These are phyloP conservation scores for Agrilus biguttatus DNA, from an alignment of 2,888 invertebrate species.

Conservation along the genomic window DNA sequence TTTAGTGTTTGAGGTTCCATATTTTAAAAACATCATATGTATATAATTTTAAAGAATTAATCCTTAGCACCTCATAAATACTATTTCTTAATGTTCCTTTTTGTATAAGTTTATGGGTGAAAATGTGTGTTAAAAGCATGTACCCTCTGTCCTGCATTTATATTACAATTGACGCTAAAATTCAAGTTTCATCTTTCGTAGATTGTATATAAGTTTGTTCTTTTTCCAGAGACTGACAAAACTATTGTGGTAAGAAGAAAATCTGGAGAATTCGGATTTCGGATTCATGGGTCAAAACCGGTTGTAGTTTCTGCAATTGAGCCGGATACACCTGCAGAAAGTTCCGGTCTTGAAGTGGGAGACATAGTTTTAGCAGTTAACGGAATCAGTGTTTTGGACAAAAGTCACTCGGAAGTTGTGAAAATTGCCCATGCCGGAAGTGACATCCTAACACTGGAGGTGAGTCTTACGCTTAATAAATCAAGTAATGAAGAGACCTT, in stretches of 20 bases:
- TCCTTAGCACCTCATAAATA: no score
- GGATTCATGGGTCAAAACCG: conserved; percentile 89
- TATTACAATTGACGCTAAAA: no score
- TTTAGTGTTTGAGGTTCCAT: no score
- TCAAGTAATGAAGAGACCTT: no score
- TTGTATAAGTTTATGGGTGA: no score
- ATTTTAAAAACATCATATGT: no score
- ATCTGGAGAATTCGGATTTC: conserved; percentile 84
- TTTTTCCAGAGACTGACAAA: conserved; percentile 70
- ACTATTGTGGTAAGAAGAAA: conserved; percentile 69
- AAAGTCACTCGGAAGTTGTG: conserved; percentile 86
- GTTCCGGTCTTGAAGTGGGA: conserved; percentile 82
- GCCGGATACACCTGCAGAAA: conserved; percentile 85
- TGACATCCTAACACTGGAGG: conserved; percentile 71
- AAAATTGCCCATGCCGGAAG: conserved; percentile 81
- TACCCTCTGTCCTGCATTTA: no score
- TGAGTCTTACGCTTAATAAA: conserved; percentile 19
- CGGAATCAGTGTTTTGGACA: conserved; percentile 78
- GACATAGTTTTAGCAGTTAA: conserved; percentile 89
- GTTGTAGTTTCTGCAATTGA: conserved; percentile 95
- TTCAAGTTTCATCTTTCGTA: no score
- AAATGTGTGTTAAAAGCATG: no score
- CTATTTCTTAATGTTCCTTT: no score
- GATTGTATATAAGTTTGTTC: background rate
- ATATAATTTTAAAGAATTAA: no score